These are phyloP conservation scores for Epiblema foenella DNA, from an alignment of 2,888 invertebrate genomes.

Conservation along the genomic window DNA sequence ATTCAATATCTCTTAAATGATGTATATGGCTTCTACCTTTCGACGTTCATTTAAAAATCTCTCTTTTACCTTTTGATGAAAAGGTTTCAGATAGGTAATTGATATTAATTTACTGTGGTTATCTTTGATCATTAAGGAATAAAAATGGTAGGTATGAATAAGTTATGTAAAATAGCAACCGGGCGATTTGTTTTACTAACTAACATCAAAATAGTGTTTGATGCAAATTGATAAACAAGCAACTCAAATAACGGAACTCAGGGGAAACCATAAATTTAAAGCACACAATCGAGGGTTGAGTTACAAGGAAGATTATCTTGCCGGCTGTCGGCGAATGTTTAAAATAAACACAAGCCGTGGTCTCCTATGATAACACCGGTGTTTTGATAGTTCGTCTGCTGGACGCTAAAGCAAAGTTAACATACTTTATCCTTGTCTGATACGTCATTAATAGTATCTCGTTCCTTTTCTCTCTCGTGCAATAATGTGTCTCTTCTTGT, in stretches of 20 bases:
- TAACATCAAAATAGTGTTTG: slow-evolving; percentile 11
- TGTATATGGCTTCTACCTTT: neutral
- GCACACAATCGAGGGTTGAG: slow-evolving; percentile 52
- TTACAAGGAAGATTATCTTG: slow-evolving; percentile 72
- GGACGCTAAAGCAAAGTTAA: slow-evolving; percentile 44
- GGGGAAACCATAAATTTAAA: slow-evolving; percentile 49
- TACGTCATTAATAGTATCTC: too few species aligned
- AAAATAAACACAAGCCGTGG: slow-evolving; percentile 73
- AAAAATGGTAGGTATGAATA: too few species aligned
- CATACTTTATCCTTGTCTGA: too few species aligned
- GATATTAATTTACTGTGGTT: neutral
- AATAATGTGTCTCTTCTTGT: too few species aligned
- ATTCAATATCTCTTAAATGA: slow-evolving; percentile 32
- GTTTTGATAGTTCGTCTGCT: slow-evolving; percentile 71
- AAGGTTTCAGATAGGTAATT: neutral
- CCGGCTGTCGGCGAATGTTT: slow-evolving; percentile 69
- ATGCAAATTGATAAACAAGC: slow-evolving; percentile 19
- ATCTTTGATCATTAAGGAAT: too few species aligned
- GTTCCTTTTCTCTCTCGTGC: too few species aligned
- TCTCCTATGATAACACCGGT: slow-evolving; percentile 80
- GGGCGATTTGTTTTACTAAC: slow-evolving; percentile 11
- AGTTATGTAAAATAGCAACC: neutral
- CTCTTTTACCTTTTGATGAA: neutral
- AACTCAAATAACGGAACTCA: slow-evolving; percentile 22
- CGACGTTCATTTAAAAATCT: too few species aligned